These are phyloP conservation scores for Nebria ingens DNA, from an alignment of 1,140 invertebrate genomes.

Conservation along the genomic window DNA sequence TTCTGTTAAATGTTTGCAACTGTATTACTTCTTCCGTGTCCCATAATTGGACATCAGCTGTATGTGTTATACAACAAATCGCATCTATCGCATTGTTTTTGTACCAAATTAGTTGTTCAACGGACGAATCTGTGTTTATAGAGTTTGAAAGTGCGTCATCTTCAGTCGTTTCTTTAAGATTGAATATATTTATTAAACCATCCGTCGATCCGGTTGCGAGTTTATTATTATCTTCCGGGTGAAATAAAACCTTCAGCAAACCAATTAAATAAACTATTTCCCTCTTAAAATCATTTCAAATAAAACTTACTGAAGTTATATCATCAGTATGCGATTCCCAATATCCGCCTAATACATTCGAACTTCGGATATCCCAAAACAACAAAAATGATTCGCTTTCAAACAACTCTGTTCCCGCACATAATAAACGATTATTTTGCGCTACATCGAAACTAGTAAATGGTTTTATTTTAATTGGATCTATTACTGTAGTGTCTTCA, in stretches of 20 bases:
- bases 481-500: constrained; percentile 25
- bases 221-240: constrained; percentile 54
- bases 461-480: constrained; percentile 38
- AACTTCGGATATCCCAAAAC: constrained; percentile 70
- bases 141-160: constrained; percentile 70
- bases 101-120: constrained; percentile 52
- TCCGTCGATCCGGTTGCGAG: constrained; percentile 70
- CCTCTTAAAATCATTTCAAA: not conserved
- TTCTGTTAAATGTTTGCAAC: constrained; percentile 43
- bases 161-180: constrained; percentile 62
- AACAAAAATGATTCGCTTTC: constrained; percentile 63
- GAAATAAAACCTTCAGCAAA: constrained; percentile 47
- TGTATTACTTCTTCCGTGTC: constrained; percentile 48
- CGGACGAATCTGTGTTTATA: constrained; percentile 74
- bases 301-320: constrained; percentile 53
- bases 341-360: constrained; percentile 66
- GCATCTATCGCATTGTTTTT: constrained; percentile 35
- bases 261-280: not conserved
- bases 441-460: constrained; percentile 68
- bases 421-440: constrained; percentile 56
- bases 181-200: constrained; percentile 78
- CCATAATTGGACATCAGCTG: constrained; percentile 62
- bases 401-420: constrained; percentile 63
- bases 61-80: constrained; percentile 58
- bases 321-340: constrained; percentile 80